Percentiles rank a stretch among this genome's conserved stretches.
Evolutionary conservation across 2,113 vertebrate genomes (phyloP).

Genomic region (Sphaerodactylus townsendi): DNA sequence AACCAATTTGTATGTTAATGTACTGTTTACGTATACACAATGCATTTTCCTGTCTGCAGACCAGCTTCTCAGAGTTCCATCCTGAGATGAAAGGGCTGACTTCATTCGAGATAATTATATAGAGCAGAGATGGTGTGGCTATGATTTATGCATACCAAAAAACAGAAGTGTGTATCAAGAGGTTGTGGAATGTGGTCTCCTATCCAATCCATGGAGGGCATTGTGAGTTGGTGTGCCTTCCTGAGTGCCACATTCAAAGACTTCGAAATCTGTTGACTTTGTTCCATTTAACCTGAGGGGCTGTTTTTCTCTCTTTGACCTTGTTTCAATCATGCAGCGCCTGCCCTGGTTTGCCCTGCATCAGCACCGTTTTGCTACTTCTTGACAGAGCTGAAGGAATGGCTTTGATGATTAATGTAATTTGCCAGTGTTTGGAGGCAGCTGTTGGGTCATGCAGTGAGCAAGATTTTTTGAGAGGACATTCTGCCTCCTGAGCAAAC

Average conservation of each 20-base stretch:
- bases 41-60: constrained; percentile 6
- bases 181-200: not conserved
- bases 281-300: not conserved
- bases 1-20: constrained; percentile 39
- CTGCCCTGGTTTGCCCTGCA: not conserved
- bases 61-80: constrained; percentile 6
- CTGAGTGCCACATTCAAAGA: not conserved
- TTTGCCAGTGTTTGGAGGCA: not conserved
- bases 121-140: not conserved
- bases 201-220: not conserved
- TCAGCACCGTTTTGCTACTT: not conserved
- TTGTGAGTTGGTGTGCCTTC: not conserved
- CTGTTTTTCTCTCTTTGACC: not conserved
- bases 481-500: not conserved
- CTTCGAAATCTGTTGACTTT: not conserved
- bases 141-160: constrained; percentile 1
- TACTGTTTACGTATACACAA: constrained; percentile 27
- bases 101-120: constrained; percentile 26
- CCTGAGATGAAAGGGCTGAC: constrained; percentile 15
- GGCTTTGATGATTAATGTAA: not conserved
- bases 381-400: constrained; percentile 2
- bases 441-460: not conserved
- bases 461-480: not conserved
- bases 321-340: not conserved
- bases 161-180: not conserved